Base-by-base conservation (phyloP, 2,888 invertebrate genomes). In the Dolichomitus sp. region DNA sequence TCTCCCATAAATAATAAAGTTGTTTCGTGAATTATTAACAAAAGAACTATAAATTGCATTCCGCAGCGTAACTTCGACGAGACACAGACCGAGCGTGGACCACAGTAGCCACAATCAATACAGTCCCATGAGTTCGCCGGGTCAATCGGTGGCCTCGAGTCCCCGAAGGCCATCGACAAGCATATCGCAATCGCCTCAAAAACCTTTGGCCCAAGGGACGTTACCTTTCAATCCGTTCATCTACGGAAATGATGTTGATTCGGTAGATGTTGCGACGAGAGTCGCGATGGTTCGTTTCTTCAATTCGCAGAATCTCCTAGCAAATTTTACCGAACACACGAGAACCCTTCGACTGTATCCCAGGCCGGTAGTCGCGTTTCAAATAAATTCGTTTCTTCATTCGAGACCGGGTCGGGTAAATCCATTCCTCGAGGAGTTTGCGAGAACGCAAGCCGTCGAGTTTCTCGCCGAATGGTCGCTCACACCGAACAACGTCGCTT, bases 231-330 rank as follows among this genome's bases (percentile, higher is more conserved):
- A 98, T 94, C 98, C 98, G 0, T 97, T 99, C 90, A 98, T 99
- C 87, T 98, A 97, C 92, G 98, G 98, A 54, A 97, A 97, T 91
- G 98, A 99, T 93, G 98, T 99, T 0, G 99, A 99, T 93, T 99
- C 99, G 0, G 99, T 99, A 0, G 99, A 99, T 94, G 97, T 99
- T 23, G 99, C 99, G 9, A 99, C 99, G 0, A 95, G 99, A 83
- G 99, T 99, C 61, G 99, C 99, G 14, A 99, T 99, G 99, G 99
- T 98, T 33, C 96, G 98, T 11, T 99, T 99, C 94, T 99, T 99
- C 95, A 99, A 99, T 94, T 99, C 99, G 0, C 97, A 99, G 91
- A 99, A 99, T 92, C 96, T 99, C 11, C 94, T 99, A 88, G 99
- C 99, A 0, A 99, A 99, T 93, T 99, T 99, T 92, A 97, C 98